Conservation (phyloP, 2,888 invertebrate species). For the Polyommatus iphigenia region DNA sequence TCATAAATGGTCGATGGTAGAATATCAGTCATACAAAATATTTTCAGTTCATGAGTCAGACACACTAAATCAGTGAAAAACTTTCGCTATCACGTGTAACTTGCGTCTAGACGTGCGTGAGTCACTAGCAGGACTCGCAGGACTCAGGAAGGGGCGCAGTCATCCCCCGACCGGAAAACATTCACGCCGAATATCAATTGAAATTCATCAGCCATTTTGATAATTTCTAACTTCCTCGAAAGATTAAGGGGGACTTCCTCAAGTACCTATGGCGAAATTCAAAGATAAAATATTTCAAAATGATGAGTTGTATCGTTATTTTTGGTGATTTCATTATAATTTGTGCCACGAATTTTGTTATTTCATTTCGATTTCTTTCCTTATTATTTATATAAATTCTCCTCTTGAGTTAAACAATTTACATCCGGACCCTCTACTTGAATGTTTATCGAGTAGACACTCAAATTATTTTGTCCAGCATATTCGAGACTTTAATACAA, state of each 20-base stretch:
- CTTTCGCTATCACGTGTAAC: slow-evolving; percentile 14
- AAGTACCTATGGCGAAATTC: neutral
- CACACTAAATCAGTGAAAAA: neutral
- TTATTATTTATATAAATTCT: neutral
- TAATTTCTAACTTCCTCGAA: slow-evolving; percentile 10
- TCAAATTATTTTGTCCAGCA: neutral
- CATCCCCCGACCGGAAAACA: slow-evolving; percentile 23
- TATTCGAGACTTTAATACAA: neutral
- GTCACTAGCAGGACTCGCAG: slow-evolving; percentile 27
- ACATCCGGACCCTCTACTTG: neutral
- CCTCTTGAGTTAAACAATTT: neutral
- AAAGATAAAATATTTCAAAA: neutral
- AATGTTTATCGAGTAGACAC: neutral
- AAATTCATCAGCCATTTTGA: slow-evolving; percentile 18
- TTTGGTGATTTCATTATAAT: too few species aligned
- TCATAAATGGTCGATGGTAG: too few species aligned
- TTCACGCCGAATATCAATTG: slow-evolving; percentile 16
- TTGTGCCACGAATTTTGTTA: too few species aligned
- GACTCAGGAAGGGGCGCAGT: slow-evolving; percentile 20
- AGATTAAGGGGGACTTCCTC: neutral
- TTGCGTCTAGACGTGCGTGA: slow-evolving; percentile 39
- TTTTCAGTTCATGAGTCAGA: neutral
- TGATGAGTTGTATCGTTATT: neutral
- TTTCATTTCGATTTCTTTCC: neutral
- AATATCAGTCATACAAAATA: neutral